These are phyloP conservation scores for Macrotrachela quadricornifera DNA, from an alignment of 1,140 invertebrate genomes.

Conservation along the genomic window DNA sequence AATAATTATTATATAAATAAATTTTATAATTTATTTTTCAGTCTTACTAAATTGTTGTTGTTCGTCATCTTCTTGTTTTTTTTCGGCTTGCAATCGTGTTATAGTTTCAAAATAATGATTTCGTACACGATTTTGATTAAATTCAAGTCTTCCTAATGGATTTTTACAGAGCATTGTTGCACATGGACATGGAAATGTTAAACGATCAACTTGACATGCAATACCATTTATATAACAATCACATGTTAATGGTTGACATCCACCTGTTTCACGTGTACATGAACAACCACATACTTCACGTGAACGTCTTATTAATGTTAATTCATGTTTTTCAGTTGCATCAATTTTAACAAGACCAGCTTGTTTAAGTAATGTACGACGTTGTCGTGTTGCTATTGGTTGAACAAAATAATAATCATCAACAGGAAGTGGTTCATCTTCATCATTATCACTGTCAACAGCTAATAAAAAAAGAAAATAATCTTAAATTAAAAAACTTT, in stretches of 20 bases:
- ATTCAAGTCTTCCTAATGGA: slow-evolving; percentile 59
- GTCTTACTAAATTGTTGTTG: too few relatives aligned
- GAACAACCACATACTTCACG: slow-evolving; percentile 73
- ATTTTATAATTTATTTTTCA: too few relatives aligned
- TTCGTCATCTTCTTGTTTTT: too few relatives aligned
- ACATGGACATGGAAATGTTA: slow-evolving; percentile 88
- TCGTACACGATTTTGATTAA: slow-evolving; percentile 75
- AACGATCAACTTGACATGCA: slow-evolving; percentile 81
- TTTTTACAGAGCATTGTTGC: slow-evolving; percentile 79
- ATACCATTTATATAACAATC: slow-evolving; percentile 77
- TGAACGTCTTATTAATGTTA: slow-evolving; percentile 66
- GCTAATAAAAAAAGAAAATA: too few relatives aligned
- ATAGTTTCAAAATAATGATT: slow-evolving; percentile 90
- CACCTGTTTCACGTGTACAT: slow-evolving; percentile 45
- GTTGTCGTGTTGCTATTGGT: slow-evolving; percentile 71
- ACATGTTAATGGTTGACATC: slow-evolving; percentile 82
- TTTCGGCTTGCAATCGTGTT: neutral
- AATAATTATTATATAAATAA: too few relatives aligned
- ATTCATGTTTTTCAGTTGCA: slow-evolving; percentile 73
- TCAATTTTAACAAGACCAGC: slow-evolving; percentile 71
- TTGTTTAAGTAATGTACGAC: slow-evolving; percentile 57
- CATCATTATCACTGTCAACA: slow-evolving; percentile 11
- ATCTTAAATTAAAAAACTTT: too few relatives aligned
- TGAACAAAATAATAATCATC: slow-evolving; percentile 74
- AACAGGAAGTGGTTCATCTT: slow-evolving; percentile 21